A percentile compares a stretch with the other conserved stretches of the same genome.
These are phyloP conservation scores for Zonitis immaculata DNA, from an alignment of 2,888 invertebrate species.

Conservation along the genomic window DNA sequence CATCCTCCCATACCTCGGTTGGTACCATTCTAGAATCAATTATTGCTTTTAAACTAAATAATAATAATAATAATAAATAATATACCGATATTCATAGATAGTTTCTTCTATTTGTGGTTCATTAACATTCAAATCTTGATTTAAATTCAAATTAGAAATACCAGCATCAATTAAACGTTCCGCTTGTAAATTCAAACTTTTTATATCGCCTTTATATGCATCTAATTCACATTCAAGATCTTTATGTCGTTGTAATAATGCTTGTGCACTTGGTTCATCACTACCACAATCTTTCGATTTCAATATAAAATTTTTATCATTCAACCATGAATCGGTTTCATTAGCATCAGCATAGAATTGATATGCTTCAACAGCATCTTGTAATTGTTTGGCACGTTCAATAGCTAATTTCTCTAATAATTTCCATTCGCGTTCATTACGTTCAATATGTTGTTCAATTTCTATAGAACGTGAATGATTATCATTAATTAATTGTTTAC, in stretches of 20 bases:
- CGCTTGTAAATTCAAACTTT: slow-evolving; percentile 70
- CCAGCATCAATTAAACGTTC: slow-evolving; percentile 70
- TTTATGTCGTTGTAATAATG: slow-evolving; percentile 79
- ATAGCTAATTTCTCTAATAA: slow-evolving; percentile 80
- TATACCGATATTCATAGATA: slow-evolving; percentile 47
- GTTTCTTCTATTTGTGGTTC: slow-evolving; percentile 59
- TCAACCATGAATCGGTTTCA: slow-evolving; percentile 96
- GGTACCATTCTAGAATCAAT: slow-evolving; percentile 60
- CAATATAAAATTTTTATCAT: slow-evolving; percentile 90
- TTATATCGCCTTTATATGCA: slow-evolving; percentile 83
- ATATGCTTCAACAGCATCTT: slow-evolving; percentile 88
- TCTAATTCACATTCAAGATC: slow-evolving; percentile 84
- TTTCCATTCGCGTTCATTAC: slow-evolving; percentile 81
- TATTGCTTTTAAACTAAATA: no score
- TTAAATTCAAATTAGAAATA: slow-evolving; percentile 63
- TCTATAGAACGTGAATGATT: slow-evolving; percentile 78
- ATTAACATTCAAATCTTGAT: slow-evolving; percentile 60
- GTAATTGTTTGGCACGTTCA: slow-evolving; percentile 67
- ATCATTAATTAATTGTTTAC: slow-evolving; percentile 64
- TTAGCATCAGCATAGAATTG: slow-evolving; percentile 98
- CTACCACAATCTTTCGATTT: slow-evolving; percentile 83
- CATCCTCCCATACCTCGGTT: slow-evolving; percentile 90
- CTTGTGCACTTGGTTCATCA: slow-evolving; percentile 88
- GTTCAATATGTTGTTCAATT: slow-evolving; percentile 74
- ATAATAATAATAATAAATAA: slow-evolving; percentile 9